Evolutionary conservation across 2,797 vertebrate genomes (phyloP), one percentile per base, ranked within the genome.

Genomic region (Rhadinocentrus ornatus): DNA sequence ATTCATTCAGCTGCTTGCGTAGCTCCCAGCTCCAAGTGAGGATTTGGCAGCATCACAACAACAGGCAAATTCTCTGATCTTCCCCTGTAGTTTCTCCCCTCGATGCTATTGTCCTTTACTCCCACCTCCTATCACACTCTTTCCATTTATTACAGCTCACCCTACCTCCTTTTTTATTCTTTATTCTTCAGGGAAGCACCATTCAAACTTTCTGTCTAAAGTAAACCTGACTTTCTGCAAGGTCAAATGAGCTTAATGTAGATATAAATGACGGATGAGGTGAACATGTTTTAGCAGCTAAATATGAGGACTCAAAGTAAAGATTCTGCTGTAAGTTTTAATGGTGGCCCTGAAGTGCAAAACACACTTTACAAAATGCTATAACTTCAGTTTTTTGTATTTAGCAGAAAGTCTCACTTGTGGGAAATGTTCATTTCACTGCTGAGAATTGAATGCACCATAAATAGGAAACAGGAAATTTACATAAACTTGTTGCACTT

Each of bases 11-110:
- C 83, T 86, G 80, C 63, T 41, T 32, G 1, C 75, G 75, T 62
- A 66, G 46, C 76, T 78, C 75, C 37, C 6, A 4, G 72, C 74
- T 82, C 81, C 75, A 68, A 37, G 58, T 74, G 61, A 56, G 76
- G 77, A 83, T 86, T 87, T 90, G 87, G 86, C 89, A 82, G 77
- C 54, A 3, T 65, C 70, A 75, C 73, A 87, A 71, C 56, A 77
- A 50, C 73, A 76, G 62, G 87, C 87, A 90, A 77, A 66, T 52
- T 65, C 39, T 46, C 71, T 22, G 13, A 69, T 62, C 46, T 52
- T 84, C 65, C 65, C 55, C 58, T 60, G 50, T 44, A 66, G 74
- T 58, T 82, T 71, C 57, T 70, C 59, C 52, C 53, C 64, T 74
- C 66, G 46, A 62, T 58, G 54, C 29, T 27, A 34, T 60, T 35